A percentile compares a stretch with the other conserved stretches of the same genome.
Conservation (phyloP, 1,140 invertebrate species). For the Daktulosphaira vitifoliae region DNA sequence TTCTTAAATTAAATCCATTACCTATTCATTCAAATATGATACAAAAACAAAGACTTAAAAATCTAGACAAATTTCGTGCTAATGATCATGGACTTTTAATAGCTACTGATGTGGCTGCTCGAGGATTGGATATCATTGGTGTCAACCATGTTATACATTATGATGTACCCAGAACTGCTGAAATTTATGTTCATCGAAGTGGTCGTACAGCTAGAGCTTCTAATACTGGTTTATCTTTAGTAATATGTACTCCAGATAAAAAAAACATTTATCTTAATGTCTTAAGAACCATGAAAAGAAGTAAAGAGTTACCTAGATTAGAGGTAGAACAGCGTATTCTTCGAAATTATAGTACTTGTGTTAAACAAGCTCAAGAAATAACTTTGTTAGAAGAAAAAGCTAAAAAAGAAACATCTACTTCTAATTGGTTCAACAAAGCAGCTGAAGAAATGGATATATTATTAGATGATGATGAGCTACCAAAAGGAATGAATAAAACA, state of each 20-base stretch:
- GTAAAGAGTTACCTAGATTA: constrained; percentile 71
- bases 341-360: constrained; percentile 56
- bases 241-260: constrained; percentile 85
- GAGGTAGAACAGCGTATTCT: constrained; percentile 64
- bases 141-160: constrained; percentile 96
- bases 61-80: constrained; percentile 82
- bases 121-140: constrained; percentile 90
- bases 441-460: constrained; percentile 80
- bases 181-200: constrained; percentile 93
- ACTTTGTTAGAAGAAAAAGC: constrained; percentile 64
- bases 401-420: constrained; percentile 57
- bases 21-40: constrained; percentile 92
- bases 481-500: constrained; percentile 14
- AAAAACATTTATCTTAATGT: constrained; percentile 69
- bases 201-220: constrained; percentile 87
- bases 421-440: constrained; percentile 73
- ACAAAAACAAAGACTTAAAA: constrained; percentile 87
- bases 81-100: constrained; percentile 69
- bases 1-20: constrained; percentile 68
- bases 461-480: constrained; percentile 62
- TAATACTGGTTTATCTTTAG: constrained; percentile 79
- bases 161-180: constrained; percentile 88
- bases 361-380: constrained; percentile 67
- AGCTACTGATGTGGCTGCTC: constrained; percentile 93
- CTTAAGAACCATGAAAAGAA: constrained; percentile 70